Percentiles rank a stretch among this genome's conserved stretches.
phyloP scores from a whole-genome alignment of 2,797 vertebrate species.

The Periparus ater region DNA sequence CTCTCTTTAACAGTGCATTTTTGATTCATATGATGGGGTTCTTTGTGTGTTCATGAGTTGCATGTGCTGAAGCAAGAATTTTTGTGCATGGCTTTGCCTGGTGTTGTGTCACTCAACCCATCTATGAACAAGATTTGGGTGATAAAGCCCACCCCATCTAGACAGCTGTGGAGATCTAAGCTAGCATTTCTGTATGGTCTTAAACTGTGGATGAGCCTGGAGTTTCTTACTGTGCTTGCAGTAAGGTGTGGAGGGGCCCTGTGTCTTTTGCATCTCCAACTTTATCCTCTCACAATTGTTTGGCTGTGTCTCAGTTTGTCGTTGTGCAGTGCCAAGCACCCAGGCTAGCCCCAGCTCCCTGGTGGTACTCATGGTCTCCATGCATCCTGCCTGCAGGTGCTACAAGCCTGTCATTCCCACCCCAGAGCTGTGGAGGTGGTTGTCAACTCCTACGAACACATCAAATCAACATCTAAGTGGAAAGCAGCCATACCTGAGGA shows the following conservation, averaged over 20 bases:
- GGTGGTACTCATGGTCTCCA: neutral
- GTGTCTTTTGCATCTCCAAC: neutral
- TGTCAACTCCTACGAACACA: constrained; percentile 86
- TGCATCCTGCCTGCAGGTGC: constrained; percentile 77
- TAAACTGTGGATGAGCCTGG: neutral
- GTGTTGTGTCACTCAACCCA: neutral
- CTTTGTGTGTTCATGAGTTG: neutral
- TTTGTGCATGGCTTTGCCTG: neutral
- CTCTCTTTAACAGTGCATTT: neutral
- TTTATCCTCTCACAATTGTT: fast-evolving
- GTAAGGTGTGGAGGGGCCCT: neutral
- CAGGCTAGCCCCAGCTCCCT: neutral
- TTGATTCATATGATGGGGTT: neutral
- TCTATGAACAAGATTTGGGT: neutral
- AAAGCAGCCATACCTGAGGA: constrained; percentile 86
- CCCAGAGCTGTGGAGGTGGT: constrained; percentile 88
- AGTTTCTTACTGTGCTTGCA: neutral
- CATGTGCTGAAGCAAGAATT: neutral
- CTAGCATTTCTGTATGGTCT: neutral
- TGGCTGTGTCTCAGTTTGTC: neutral
- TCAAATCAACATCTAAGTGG: constrained; percentile 88
- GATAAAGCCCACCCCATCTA: neutral
- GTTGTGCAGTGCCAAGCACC: neutral
- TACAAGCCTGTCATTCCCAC: constrained; percentile 85
- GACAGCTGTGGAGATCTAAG: neutral